Base-by-base conservation (phyloP, 2,113 vertebrate genomes). In the Sebastes fasciatus region DNA sequence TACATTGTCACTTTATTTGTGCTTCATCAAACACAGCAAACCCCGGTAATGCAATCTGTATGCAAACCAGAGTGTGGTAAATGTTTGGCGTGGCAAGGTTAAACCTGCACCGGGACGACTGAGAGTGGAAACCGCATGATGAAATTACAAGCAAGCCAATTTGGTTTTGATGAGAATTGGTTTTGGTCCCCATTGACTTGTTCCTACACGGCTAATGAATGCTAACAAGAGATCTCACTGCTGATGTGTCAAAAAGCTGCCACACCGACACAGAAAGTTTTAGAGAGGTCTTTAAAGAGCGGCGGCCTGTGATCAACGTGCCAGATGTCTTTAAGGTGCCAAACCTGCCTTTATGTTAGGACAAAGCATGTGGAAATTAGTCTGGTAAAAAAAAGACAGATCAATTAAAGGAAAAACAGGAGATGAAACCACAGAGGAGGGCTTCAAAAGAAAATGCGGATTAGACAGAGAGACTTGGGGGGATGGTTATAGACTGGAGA, bases 91-190 rank as follows among this genome's bases (percentile, higher is more conserved):
- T 58, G 45, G 48, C 67, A 88, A 89, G 68, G 86, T 83, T 78
- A 82, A 83, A 86, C 75, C 78, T 74, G 61, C 49, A 52, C 77
- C 64, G 79, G 66, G 67, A 82, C 2, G 34, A 11, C 58, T 70
- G 51, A 65, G 57, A 80, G 43, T 34, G 43, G 43, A 57, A 81
- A 17, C 40, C 0, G 16, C 48, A 91, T 89, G 91, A 91, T 86
- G 87, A 90, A 92, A 91, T 77, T 70, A 82, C 60, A 74, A 45
- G 88, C 74, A 92, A 89, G 75, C 46, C 75, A 82, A 75, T 86
- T 79, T 71, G 60, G 57, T 77, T 83, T 49, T 66, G 75, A 87
- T 70, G 49, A 77, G 74, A 83, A 77, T 64, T 68, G 58, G 66
- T 52, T 79, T 71, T n/a, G 49, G 67, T 88, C 82, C 69, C 79